phyloP scores from a whole-genome alignment of 30 jellyfish, hydroid and myxozoan species.

The Hydractinia echinata region DNA sequence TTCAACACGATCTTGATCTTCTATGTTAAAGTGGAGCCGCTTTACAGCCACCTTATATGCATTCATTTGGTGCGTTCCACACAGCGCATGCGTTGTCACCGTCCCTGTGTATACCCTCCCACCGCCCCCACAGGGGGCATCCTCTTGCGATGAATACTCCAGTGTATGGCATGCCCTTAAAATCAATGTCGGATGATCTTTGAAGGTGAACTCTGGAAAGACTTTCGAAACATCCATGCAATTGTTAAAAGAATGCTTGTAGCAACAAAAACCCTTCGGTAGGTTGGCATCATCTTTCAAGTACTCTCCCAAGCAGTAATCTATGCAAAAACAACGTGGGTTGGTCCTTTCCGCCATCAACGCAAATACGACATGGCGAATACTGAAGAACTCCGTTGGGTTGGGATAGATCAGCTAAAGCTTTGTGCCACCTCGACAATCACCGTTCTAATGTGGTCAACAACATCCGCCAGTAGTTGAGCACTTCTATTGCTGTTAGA shows the following conservation, averaged over 20 bases:
- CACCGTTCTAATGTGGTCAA: constrained; percentile 21
- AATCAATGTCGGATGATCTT: constrained; percentile 8
- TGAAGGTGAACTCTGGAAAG: constrained; percentile 18
- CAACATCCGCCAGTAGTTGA: constrained; percentile 10
- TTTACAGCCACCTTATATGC: constrained; percentile 21
- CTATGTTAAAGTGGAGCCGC: not conserved
- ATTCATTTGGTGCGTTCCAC: not conserved
- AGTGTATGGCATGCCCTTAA: constrained; percentile 1
- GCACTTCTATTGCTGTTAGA: not conserved
- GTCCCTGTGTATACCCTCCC: constrained; percentile 4
- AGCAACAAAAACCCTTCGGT: not conserved
- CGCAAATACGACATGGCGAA: constrained; percentile 19
- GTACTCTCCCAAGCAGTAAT: constrained; percentile 3
- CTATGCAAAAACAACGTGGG: constrained; percentile 16
- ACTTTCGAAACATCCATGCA: not conserved
- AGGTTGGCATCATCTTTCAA: not conserved
- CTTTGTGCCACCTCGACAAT: constrained; percentile 20
- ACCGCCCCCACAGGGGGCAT: constrained; percentile 5
- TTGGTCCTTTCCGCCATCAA: not conserved
- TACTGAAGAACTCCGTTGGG: constrained; percentile 10
- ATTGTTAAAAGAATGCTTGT: not conserved
- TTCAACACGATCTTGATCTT: constrained; percentile 7
- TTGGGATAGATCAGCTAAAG: not conserved
- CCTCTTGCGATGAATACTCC: not conserved
- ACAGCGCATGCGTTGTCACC: not conserved